Base-by-base conservation (phyloP, 53 echinoderm and acorn worm species). In the Henricia sp. region DNA sequence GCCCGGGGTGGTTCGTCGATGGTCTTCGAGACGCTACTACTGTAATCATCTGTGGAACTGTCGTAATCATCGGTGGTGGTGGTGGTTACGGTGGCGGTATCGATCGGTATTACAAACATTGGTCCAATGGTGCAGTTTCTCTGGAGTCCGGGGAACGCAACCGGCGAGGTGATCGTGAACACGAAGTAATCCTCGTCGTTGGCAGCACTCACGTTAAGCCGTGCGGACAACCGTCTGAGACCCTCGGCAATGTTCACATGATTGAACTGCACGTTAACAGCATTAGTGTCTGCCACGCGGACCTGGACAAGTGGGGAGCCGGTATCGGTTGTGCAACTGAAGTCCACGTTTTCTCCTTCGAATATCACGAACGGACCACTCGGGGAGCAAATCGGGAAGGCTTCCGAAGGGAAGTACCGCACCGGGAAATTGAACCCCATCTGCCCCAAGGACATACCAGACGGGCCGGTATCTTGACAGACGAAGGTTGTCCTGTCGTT, bases 111-210 rank as follows among this genome's bases (percentile, higher is more conserved):
- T 12, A 70, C 46, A 1, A 5, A 0, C 26, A 70, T 32, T 1
- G 70, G 70, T 13, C 70, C 70, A n/a, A 70, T 70, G 14, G 28
- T 46, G 13, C 70, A 70, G 27, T 43, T 44, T 14, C 70, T 42
- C 16, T 44, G 26, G 28, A 27, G 21, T 11, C 44, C 70, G 8
- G 70, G 70, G 16, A 70, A 70, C 9, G 43, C 8, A 4, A 46
- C 10, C 13, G 11, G 28, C 24, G 70, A 70, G 28, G 70, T 70
- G 41, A 70, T 38, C 46, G 24, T 43, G 27, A 43, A 70, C 70
- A 14, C 25, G 29, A 70, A 37, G 29, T 9, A 33, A 46, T 10
- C 26, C 12, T 14, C 46, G 11, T 70, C 17, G 28, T 42, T 39
- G 28, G 42, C 43, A 13, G 42, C 25, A 27, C 4, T 37, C 28